Conservation (phyloP, 2,113 vertebrate species). For the Harpagus bidentatus region DNA sequence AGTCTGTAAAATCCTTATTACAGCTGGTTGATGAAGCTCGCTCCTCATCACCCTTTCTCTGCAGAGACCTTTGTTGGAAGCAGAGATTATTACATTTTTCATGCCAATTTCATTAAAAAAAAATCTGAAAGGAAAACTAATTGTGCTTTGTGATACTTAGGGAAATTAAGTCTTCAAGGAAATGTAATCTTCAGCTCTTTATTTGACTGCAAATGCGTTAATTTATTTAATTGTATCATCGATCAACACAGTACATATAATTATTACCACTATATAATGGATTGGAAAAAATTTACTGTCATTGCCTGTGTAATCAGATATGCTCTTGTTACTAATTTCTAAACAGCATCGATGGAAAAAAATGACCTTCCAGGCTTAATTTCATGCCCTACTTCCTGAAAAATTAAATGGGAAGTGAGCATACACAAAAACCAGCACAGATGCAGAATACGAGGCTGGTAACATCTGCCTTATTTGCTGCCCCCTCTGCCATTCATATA, state of each 20-base stretch:
- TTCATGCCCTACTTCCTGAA: conserved; percentile 53
- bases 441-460: background rate
- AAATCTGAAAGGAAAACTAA: conserved; percentile 43
- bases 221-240: conserved; percentile 55
- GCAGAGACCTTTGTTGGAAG: background rate
- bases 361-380: conserved; percentile 46
- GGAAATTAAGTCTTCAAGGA: conserved; percentile 62
- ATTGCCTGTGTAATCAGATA: conserved; percentile 35
- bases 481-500: conserved; percentile 5
- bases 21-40: background rate
- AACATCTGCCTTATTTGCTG: conserved; percentile 42
- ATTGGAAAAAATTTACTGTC: conserved; percentile 16
- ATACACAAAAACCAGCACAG: background rate
- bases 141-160: conserved; percentile 36
- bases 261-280: conserved; percentile 9
- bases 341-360: background rate
- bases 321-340: conserved; percentile 30
- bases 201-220: conserved; percentile 31
- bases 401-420: conserved; percentile 20
- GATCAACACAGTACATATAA: conserved; percentile 34
- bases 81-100: conserved; percentile 7
- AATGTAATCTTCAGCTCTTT: conserved; percentile 56
- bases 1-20: background rate
- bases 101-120: conserved; percentile 20
- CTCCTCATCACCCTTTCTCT: background rate